Evolutionary conservation across 2,113 vertebrate species (phyloP).

Genomic region (Scartelaos histophorus): DNA sequence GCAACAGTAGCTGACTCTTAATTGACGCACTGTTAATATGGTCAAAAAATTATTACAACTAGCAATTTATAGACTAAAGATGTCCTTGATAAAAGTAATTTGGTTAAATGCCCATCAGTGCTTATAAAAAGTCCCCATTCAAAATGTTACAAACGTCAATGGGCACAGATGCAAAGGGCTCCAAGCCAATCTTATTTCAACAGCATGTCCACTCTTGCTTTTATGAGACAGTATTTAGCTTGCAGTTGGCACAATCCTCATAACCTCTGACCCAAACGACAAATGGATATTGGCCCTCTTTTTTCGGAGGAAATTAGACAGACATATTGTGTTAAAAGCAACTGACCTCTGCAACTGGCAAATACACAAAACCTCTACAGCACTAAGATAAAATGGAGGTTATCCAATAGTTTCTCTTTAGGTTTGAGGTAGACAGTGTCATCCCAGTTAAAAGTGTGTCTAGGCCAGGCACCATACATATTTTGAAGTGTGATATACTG

Average conservation of each 20-base stretch:
- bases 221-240: background rate
- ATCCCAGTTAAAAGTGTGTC: slow-evolving; percentile 48
- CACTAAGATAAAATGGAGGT: slow-evolving; percentile 18
- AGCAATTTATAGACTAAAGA: too few relatives aligned
- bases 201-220: background rate
- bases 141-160: background rate
- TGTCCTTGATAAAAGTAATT: too few relatives aligned
- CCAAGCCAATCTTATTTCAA: background rate
- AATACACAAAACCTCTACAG: slow-evolving; percentile 21
- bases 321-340: slow-evolving; percentile 9
- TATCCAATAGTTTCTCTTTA: slow-evolving; percentile 34
- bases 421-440: slow-evolving; percentile 46
- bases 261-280: background rate
- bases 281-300: background rate
- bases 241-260: background rate
- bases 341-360: slow-evolving; percentile 34
- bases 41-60: too few relatives aligned
- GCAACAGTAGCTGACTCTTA: too few relatives aligned
- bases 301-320: slow-evolving; percentile 20
- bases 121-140: too few relatives aligned
- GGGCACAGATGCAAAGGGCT: background rate
- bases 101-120: too few relatives aligned
- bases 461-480: too few relatives aligned
- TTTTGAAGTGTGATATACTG: too few relatives aligned
- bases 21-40: too few relatives aligned